phyloP scores from a whole-genome alignment of 2,888 invertebrate genomes.

The Sphecodes monilicornis region DNA sequence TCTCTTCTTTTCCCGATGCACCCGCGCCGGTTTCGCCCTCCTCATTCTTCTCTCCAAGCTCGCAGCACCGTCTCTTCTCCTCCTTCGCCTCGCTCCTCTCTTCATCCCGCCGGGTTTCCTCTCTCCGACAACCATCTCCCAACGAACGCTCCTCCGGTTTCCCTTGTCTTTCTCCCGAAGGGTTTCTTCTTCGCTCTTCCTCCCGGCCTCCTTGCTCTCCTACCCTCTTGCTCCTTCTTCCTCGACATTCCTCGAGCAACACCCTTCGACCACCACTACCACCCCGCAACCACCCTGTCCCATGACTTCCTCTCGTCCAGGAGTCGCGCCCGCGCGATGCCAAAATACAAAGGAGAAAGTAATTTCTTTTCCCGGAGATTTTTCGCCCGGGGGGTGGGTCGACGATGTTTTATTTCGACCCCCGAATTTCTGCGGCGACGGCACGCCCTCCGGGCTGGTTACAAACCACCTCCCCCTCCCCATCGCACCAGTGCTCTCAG shows the following conservation, averaged over 20 bases:
- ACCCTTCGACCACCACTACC: not conserved
- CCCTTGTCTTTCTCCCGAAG: constrained; percentile 10
- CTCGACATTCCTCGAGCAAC: constrained; percentile 1
- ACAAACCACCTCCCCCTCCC: not conserved
- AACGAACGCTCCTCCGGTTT: not conserved
- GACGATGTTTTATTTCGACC: constrained; percentile 34
- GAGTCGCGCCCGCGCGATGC: constrained; percentile 67
- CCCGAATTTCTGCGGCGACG: constrained; percentile 11
- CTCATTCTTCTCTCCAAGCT: constrained; percentile 9
- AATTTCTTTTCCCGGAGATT: constrained; percentile 75
- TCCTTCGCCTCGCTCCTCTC: not conserved
- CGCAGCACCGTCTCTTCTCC: not conserved
- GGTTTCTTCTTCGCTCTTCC: constrained; percentile 3
- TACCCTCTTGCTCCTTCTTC: not conserved
- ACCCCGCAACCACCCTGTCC: not conserved
- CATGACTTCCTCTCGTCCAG: constrained; percentile 7
- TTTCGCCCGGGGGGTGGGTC: constrained; percentile 56
- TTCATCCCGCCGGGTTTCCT: not conserved
- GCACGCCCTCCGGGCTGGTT: not conserved
- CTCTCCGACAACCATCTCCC: constrained; percentile 7
- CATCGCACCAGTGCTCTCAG: not conserved
- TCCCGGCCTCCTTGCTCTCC: not conserved
- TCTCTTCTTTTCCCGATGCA: constrained; percentile 20
- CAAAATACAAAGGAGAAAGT: constrained; percentile 77
- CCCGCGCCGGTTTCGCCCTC: not conserved